Evolutionary conservation across 2,797 vertebrate species (phyloP), one percentile per base, ranked within the genome.

Genomic region (Taeniopygia guttata): DNA sequence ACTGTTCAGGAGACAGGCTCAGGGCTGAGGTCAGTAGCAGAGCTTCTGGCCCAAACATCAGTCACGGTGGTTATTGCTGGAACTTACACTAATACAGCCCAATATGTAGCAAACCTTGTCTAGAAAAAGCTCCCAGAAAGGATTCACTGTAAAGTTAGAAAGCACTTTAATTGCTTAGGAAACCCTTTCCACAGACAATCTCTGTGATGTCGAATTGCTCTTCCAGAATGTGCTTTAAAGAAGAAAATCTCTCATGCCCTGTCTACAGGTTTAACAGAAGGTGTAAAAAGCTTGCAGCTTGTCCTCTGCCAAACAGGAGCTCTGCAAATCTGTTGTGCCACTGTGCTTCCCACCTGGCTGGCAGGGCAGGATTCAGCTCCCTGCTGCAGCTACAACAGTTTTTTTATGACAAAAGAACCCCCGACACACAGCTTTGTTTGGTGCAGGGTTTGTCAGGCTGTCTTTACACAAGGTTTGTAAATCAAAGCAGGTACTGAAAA

Each of bases 391-490:
- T 59, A 42, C 51, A 91, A 82, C 0, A 9, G 5, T 10, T 59
- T 72, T 51, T 52, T 4, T 4, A 56, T 46, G 49, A 69, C 68
- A 86, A 73, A 73, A 89, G 81, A 84, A 48, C 38, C 55, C 56
- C 90, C 54, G 84, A 75, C 59, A 83, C 49, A 30, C 38, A 64
- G 85, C 38, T 84, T 80, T 85, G 84, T 88, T 93, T 80, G 73
- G 70, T 49, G n/a, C 59, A 51, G 83, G 59, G 34, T 21, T 83
- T 67, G 64, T 34, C 0, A 0, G 12, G 70, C 9, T 0, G 0
- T 30, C 87, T 83, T 74, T 84, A 40, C 34, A 49, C 0, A 9
- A 73, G 76, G 84, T 90, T 68, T 90, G 89, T 90, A 95, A 95
- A 96, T 87, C 82, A 67, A 74, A 88, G 40, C 72, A 16, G 66